Percentiles rank a stretch among this genome's conserved stretches.
These are phyloP conservation scores for Mormyrops boulengeri DNA, from an alignment of 2,797 vertebrate genomes.

Conservation along the genomic window DNA sequence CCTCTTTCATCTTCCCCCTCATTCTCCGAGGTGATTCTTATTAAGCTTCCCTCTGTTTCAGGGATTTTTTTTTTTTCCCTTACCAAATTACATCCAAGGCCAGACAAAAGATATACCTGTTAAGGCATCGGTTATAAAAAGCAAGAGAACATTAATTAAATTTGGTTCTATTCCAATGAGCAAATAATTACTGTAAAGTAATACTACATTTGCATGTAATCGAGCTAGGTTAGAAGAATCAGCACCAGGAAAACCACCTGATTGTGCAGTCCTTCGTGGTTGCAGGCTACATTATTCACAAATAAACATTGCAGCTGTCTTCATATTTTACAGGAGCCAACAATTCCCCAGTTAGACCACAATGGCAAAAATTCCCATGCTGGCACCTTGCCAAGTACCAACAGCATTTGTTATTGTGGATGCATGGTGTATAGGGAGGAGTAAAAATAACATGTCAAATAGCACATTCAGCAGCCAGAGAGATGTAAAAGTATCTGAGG, in stretches of 20 bases:
- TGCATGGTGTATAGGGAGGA: neutral
- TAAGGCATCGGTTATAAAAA: neutral
- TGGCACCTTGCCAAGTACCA: neutral
- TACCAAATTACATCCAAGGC: neutral
- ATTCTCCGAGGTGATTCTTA: neutral
- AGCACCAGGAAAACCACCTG: neutral
- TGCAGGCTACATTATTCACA: neutral
- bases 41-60: neutral
- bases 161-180: neutral
- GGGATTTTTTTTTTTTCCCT: neutral
- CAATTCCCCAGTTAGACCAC: neutral
- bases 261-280: neutral
- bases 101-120: neutral
- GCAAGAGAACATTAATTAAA: neutral
- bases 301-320: conserved; percentile 1
- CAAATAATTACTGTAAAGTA: conserved; percentile 10
- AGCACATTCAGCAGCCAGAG: neutral
- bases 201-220: neutral
- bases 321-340: neutral
- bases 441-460: neutral
- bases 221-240: neutral
- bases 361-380: neutral
- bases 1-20: neutral
- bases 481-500: neutral
- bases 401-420: neutral